Evolutionary conservation across 2,113 vertebrate genomes (phyloP), one percentile per base, ranked within the genome.

Genomic region (Ictalurus punctatus): DNA sequence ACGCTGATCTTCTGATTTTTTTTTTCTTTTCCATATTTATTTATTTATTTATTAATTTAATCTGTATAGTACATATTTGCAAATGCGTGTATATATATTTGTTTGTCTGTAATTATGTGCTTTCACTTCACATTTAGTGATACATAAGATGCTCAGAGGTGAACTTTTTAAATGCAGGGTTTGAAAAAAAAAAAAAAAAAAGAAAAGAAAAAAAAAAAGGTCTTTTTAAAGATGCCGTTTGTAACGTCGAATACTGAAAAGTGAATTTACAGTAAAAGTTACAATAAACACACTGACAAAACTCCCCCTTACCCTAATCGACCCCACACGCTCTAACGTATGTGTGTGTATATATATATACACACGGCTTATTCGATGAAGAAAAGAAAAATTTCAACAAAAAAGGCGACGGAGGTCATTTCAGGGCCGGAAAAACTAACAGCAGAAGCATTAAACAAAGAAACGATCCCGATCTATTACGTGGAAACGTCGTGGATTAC

Each of bases 121-220:
- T 86, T 89, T 86, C 81, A 48, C 74, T 12, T n/a, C 13, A 79
- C n/a, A 93, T 94, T 95, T 94, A 93, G 86, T 91, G 92, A 93
- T 93, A 40, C 37, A 92, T 92, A 91, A 90, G 88, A 92, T 83
- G 92, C 88, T 92, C 88, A 76, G 67, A 89, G 91, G 79, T 67
- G 93, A 91, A 69, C 23, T 90, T 91, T 86, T 87, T 23, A 44
- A 83, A 65, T 82, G 79, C 91, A 89, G 86, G 86, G 91, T 86
- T 40, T 40, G 2, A 40, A 40, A 40, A 40, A 40, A 90, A 54
- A 13, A 13, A 54, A 54, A 13, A 54, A 54, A 13, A 93, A 92
- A 94, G 93, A 90, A 94, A 94, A 93, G 90, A 54, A 13, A 93
- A 92, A 94, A 94, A 90, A 94, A 94, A 92, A 93, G 92, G 9